Evolutionary conservation across 1,140 invertebrate species (phyloP).

Genomic region (Penaeus chinensis): DNA sequence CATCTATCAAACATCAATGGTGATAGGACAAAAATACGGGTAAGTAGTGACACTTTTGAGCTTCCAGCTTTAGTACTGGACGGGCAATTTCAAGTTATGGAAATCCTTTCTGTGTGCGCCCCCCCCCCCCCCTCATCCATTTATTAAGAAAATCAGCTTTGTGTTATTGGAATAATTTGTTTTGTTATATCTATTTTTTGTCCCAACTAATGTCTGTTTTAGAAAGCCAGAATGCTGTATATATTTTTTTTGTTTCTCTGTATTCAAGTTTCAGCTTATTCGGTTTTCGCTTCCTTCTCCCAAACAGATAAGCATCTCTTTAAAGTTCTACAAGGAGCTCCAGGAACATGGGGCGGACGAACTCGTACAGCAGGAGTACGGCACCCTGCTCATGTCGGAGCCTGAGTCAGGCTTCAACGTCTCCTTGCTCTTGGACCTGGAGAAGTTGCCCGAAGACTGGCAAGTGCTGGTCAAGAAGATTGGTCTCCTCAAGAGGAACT

Average conservation of each 20-base stretch:
- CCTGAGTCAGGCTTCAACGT: slow-evolving; percentile 86
- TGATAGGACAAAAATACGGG: slow-evolving; percentile 96
- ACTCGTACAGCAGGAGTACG: slow-evolving; percentile 92
- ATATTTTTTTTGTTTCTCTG: slow-evolving; percentile 25
- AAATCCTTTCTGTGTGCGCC: too few species aligned
- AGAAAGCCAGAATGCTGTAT: too few species aligned
- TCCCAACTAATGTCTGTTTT: too few species aligned
- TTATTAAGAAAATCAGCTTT: too few species aligned
- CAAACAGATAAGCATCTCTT: slow-evolving; percentile 91
- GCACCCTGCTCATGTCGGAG: slow-evolving; percentile 75
- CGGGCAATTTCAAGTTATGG: too few species aligned
- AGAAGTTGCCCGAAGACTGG: slow-evolving; percentile 91
- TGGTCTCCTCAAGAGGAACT: slow-evolving; percentile 95
- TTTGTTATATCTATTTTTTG: too few species aligned
- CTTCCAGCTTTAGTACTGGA: too few species aligned
- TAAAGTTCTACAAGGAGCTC: slow-evolving; percentile 99
- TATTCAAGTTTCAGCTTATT: not conserved
- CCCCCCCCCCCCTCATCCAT: too few species aligned
- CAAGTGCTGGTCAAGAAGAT: slow-evolving; percentile 90
- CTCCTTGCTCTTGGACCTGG: slow-evolving; percentile 91
- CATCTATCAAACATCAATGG: slow-evolving; percentile 97
- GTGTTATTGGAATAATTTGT: too few species aligned
- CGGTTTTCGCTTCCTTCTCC: not conserved
- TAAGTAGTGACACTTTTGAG: slow-evolving; percentile 72
- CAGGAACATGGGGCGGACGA: slow-evolving; percentile 98